phyloP scores from a whole-genome alignment of 2,113 vertebrate species.

The Pampusana beccarii region DNA sequence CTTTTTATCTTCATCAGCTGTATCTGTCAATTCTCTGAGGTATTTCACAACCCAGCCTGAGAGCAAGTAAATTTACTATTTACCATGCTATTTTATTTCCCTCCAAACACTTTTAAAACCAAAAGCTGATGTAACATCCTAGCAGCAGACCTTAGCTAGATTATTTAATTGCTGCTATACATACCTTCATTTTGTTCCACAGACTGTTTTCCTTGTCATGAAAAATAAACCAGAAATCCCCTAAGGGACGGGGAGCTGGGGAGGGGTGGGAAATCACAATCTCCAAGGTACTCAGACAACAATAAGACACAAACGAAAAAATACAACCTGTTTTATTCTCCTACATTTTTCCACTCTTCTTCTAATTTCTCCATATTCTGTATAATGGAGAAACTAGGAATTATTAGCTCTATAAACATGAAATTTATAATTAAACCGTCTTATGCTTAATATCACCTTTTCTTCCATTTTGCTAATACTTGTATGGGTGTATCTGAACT shows the following conservation, averaged over 20 bases:
- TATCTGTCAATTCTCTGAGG: background rate
- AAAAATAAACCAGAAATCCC: conserved; percentile 50
- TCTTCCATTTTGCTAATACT: background rate
- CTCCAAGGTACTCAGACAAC: background rate
- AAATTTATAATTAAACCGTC: background rate
- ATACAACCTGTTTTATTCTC: background rate
- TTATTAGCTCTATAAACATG: background rate
- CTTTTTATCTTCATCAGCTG: background rate
- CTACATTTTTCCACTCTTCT: background rate
- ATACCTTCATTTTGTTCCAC: background rate
- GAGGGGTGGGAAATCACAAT: background rate
- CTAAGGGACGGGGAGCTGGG: background rate
- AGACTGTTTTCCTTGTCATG: conserved; percentile 13
- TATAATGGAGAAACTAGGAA: background rate
- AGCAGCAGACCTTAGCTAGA: background rate
- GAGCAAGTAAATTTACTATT: background rate
- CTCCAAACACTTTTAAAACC: background rate
- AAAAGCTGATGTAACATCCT: background rate
- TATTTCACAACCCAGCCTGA: background rate
- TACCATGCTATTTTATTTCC: background rate
- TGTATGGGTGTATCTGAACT: fast-evolving
- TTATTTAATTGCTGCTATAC: background rate
- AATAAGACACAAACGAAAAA: background rate
- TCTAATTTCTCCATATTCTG: background rate
- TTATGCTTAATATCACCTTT: background rate